Evolutionary conservation across 2,888 invertebrate species (phyloP), one percentile per base, ranked within the genome.

Genomic region (Strigamia crassipes): DNA sequence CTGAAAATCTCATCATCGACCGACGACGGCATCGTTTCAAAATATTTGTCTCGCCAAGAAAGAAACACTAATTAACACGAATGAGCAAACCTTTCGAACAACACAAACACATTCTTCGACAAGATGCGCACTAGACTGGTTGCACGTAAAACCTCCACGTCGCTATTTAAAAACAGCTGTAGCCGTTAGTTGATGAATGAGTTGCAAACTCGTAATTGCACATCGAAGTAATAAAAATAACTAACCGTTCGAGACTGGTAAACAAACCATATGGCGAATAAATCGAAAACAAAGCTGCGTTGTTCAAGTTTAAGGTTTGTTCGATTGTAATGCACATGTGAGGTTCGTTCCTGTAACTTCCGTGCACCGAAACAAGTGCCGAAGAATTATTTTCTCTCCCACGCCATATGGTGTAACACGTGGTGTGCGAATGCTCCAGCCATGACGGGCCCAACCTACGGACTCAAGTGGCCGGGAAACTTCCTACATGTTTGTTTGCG

Each of bases 371-470:
- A 73, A 73, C 73, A 73, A 73, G 13, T 73, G 73, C n/a, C 15
- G 73, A 73, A 73, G 73, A 73, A 73, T 73, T 73, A 31, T 15
- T 15, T 31, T 31, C 13, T 27, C 73, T 12, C 73, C 73, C 73
- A 73, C 73, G 73, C 73, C 73, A 73, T 73, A 73, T 73, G 73
- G 73, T 73, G 31, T 31, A 73, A 73, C 73, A 73, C 31, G 73
- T 73, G 73, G 73, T 73, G 31, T 15, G 27, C 12, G 73, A 31
- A 73, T 15, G 27, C 12, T 31, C 73, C 73, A 27, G n/a, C 31
- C 27, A 27, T 27, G 23, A 9, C 73, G 27, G 31, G 31, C 10
- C 73, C 27, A 38, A 38, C 38, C 38, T 38, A 38, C 73, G 12
- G 73, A 73, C 73, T 73, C 1, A 73, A 73, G 27, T 31, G 31